Evolutionary conservation across 2,113 vertebrate genomes (phyloP), one percentile per base, ranked within the genome.

Genomic region (Ariopsis seemanni): DNA sequence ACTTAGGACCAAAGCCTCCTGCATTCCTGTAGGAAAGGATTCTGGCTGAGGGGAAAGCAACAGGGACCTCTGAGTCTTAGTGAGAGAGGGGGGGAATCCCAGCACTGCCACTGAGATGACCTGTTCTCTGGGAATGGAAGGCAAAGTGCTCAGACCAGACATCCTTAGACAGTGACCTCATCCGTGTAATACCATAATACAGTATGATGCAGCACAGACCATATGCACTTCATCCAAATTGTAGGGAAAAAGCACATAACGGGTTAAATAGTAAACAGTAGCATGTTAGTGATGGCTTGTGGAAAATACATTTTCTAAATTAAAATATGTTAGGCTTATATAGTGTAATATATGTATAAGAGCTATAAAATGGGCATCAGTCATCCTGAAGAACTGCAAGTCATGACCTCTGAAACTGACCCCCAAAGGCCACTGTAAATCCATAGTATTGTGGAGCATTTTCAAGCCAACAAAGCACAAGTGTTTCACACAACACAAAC

Each of bases 81-180:
- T 25, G 62, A 80, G 69, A 71, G 65, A 77, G 50, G 30, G 85
- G 78, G 63, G 77, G 88, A 89, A 90, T 89, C 87, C 89, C 88
- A 58, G 84, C 7, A 53, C 82, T 85, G 71, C 63, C 79, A 83
- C 89, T 63, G 72, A 84, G 57, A 65, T 84, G 89, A 90, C 89
- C 89, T 90, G 85, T 85, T 90, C 85, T 83, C 83, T 89, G 89
- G 83, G 30, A 90, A 81, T 82, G 83, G 83, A 87, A 89, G 78
- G 17, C 69, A 87, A 62, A 82, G 74, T 57, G 18, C 27, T 83
- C 52, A 18, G 74, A 65, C 69, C 86, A 88, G 71, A 86, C 87
- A 77, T 89, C 89, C 86, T 87, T 86, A 92, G 91, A 92, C 89
- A 90, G 72, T 89, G 90, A 90, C 90, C 80, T 90, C 90, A 91